These are phyloP conservation scores for Apostichopus japonicus DNA, from an alignment of 35 echinoderm and acorn worm genomes.

Conservation along the genomic window DNA sequence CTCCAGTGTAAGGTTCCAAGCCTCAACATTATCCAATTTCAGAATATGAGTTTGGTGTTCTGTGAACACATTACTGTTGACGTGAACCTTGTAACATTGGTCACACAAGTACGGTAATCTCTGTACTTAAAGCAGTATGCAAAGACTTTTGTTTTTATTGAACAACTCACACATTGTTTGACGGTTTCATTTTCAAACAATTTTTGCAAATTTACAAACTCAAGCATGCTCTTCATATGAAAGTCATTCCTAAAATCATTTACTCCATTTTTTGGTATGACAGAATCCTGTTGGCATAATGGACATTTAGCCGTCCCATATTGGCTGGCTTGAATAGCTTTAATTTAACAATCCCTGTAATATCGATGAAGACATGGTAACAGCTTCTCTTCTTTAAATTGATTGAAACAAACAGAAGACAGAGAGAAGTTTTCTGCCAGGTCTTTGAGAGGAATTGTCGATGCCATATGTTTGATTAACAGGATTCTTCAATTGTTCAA, in stretches of 20 bases:
- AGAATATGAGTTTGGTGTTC: not conserved
- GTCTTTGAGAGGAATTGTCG: not conserved
- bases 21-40: not conserved
- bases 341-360: too few relatives aligned
- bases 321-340: too few relatives aligned
- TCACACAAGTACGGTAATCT: not conserved
- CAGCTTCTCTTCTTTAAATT: slow-evolving; percentile 29
- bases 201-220: too few relatives aligned
- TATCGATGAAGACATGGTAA: too few relatives aligned
- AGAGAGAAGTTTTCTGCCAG: not conserved
- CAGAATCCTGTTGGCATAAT: too few relatives aligned
- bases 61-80: not conserved
- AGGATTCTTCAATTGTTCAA: too few relatives aligned
- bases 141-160: not conserved
- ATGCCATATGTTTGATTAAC: not conserved
- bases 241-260: too few relatives aligned
- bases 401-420: slow-evolving; percentile 17
- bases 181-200: too few relatives aligned
- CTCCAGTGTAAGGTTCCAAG: not conserved
- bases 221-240: too few relatives aligned
- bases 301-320: too few relatives aligned
- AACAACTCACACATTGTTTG: too few relatives aligned
- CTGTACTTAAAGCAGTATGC: slow-evolving; percentile 28
- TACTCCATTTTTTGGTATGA: too few relatives aligned
- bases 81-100: slow-evolving; percentile 4